Conservation (phyloP, 2,797 vertebrate genomes). For the Sphaeramia orbicularis region DNA sequence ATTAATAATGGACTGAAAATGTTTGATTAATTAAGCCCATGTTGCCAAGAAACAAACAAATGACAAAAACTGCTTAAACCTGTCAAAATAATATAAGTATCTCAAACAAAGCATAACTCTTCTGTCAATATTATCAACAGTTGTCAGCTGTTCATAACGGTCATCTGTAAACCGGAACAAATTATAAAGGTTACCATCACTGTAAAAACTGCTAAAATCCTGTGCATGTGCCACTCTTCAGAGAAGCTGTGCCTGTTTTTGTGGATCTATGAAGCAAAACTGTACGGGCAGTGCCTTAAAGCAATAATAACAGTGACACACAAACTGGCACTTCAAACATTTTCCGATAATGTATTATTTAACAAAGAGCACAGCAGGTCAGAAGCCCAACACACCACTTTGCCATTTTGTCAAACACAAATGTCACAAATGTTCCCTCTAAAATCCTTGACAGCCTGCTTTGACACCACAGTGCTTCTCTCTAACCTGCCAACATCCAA, state of each 20-base stretch:
- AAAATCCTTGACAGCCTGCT: slow-evolving; percentile 26
- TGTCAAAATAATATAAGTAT: not conserved
- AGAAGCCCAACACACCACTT: slow-evolving; percentile 17
- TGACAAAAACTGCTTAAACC: not conserved
- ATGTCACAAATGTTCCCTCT: slow-evolving; percentile 29
- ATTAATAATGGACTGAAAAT: not conserved
- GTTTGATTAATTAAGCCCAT: not conserved
- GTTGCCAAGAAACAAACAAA: not conserved
- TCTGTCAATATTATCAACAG: too few species aligned
- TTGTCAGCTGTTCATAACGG: too few species aligned
- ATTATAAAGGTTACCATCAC: too few species aligned
- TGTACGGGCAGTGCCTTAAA: not conserved
- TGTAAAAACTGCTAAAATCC: too few species aligned
- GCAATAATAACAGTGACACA: not conserved
- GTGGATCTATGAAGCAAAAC: too few species aligned
- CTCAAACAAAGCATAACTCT: too few species aligned
- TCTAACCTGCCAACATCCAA: slow-evolving; percentile 32
- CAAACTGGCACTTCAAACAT: not conserved
- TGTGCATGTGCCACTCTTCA: too few species aligned
- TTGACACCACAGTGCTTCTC: slow-evolving; percentile 9
- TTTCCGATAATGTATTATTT: slow-evolving; percentile 28
- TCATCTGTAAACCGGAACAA: too few species aligned
- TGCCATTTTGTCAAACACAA: slow-evolving; percentile 29
- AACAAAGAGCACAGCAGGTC: slow-evolving; percentile 12
- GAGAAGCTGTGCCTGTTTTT: too few species aligned